Conservation (phyloP, 2,888 invertebrate genomes). For the Euplagia quadripunctaria region DNA sequence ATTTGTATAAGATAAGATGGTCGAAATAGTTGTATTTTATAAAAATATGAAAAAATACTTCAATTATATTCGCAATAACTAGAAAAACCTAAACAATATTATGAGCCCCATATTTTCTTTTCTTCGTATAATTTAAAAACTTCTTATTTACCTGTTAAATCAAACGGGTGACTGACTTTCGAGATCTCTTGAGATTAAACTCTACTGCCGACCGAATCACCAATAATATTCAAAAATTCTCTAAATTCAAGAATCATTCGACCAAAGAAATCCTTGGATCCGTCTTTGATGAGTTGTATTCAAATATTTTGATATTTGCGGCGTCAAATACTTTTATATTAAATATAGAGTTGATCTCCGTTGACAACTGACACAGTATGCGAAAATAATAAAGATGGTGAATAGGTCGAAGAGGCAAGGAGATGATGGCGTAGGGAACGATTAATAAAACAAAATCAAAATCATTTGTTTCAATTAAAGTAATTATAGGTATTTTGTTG, state of each 20-base stretch:
- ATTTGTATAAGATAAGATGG: too few species aligned
- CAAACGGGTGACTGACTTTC: not conserved
- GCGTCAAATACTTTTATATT: slow-evolving; percentile 48
- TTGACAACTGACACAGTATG: slow-evolving; percentile 45
- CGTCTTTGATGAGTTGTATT: slow-evolving; percentile 38
- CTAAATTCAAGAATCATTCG: slow-evolving; percentile 26
- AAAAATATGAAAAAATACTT: not conserved
- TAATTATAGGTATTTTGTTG: too few species aligned
- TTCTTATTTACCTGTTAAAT: not conserved
- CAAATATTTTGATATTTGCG: slow-evolving; percentile 51
- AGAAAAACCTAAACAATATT: not conserved
- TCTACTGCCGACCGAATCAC: slow-evolving; percentile 4
- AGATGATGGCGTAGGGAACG: not conserved
- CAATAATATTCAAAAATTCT: slow-evolving; percentile 16
- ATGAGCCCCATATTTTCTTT: not conserved
- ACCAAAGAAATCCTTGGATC: slow-evolving; percentile 22
- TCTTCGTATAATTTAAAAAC: slow-evolving; percentile 1
- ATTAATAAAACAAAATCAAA: too few species aligned
- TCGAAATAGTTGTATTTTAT: too few species aligned
- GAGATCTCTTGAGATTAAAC: slow-evolving; percentile 14
- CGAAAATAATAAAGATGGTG: slow-evolving; percentile 51
- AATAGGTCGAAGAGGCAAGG: slow-evolving; percentile 25
- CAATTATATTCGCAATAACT: not conserved
- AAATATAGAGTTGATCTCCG: slow-evolving; percentile 37
- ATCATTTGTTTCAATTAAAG: too few species aligned